A percentile compares a stretch with the other conserved stretches of the same genome.
Evolutionary conservation across 92 coral and sea anemone species (phyloP).

Genomic region (Micromussa lordhowensis): DNA sequence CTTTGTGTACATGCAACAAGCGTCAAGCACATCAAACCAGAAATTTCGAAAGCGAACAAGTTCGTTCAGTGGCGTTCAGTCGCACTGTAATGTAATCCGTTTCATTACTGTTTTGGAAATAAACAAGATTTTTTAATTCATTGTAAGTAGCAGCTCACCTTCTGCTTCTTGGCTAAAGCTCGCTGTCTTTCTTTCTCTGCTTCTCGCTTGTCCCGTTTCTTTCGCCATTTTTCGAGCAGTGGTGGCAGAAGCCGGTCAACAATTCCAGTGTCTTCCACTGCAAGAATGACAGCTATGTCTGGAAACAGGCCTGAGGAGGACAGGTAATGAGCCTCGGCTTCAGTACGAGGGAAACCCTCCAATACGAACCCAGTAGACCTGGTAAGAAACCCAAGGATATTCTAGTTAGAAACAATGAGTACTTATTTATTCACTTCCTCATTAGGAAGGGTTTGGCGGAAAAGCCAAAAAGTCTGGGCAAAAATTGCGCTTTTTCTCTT

Average conservation of each 20-base stretch:
- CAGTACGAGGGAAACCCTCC: conserved; percentile 94
- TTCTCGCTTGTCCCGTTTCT: conserved; percentile 87
- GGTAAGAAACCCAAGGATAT: neutral
- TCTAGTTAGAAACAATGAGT: neutral
- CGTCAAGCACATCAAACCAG: neutral
- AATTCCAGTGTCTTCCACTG: conserved; percentile 91
- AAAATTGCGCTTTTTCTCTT: too few relatives aligned
- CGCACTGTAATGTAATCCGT: neutral
- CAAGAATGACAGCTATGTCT: conserved; percentile 83
- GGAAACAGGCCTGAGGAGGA: conserved; percentile 85
- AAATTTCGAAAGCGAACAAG: too few relatives aligned
- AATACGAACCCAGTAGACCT: conserved; percentile 93
- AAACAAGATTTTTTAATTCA: neutral
- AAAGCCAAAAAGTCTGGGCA: too few relatives aligned
- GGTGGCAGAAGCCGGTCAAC: conserved; percentile 88
- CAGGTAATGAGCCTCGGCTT: conserved; percentile 85
- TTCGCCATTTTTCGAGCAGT: conserved; percentile 88
- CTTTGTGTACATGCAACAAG: neutral
- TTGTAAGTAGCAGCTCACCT: conserved; percentile 50
- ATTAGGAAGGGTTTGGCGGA: neutral
- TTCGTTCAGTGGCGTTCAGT: neutral
- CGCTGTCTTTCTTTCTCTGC: conserved; percentile 91
- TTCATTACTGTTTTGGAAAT: neutral
- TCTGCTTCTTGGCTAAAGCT: conserved; percentile 81
- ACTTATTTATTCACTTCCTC: neutral